A percentile compares a stretch with the other conserved stretches of the same genome.
Conservation (phyloP, 2,113 vertebrate species). For the Mobula birostris region DNA sequence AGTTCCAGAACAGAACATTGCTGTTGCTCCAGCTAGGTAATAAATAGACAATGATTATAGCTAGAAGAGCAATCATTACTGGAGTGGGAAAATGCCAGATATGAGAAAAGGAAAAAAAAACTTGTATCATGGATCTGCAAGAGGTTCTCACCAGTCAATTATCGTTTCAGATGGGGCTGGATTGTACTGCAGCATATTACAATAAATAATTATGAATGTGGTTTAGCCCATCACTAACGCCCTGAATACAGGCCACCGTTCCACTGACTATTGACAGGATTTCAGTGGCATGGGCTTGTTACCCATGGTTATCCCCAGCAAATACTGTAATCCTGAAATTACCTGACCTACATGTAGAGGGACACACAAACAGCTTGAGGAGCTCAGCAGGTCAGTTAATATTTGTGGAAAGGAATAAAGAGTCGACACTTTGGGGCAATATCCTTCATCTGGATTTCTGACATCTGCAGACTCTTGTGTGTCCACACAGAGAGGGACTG, state of each 20-base stretch:
- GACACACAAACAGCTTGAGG: no score
- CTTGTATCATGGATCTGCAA: not conserved
- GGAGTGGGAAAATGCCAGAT: constrained; percentile 24
- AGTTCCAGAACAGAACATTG: not conserved
- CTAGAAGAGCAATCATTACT: not conserved
- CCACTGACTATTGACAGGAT: no score
- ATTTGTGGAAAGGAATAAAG: no score
- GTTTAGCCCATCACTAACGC: not conserved
- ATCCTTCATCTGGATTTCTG: no score
- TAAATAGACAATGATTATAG: not conserved
- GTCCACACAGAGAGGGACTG: no score
- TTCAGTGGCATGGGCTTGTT: no score
- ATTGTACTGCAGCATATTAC: not conserved
- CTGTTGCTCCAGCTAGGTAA: not conserved
- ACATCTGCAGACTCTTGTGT: no score
- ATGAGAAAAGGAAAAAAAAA: not conserved
- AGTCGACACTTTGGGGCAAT: no score
- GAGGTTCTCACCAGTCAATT: not conserved
- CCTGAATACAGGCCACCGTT: not conserved
- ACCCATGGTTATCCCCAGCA: no score
- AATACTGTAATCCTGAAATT: no score
- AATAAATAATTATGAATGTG: not conserved
- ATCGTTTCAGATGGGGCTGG: not conserved
- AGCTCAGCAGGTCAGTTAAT: no score
- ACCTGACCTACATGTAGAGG: no score